phyloP scores from a whole-genome alignment of 2,888 invertebrate species.

The Caenorhabditis sinica region DNA sequence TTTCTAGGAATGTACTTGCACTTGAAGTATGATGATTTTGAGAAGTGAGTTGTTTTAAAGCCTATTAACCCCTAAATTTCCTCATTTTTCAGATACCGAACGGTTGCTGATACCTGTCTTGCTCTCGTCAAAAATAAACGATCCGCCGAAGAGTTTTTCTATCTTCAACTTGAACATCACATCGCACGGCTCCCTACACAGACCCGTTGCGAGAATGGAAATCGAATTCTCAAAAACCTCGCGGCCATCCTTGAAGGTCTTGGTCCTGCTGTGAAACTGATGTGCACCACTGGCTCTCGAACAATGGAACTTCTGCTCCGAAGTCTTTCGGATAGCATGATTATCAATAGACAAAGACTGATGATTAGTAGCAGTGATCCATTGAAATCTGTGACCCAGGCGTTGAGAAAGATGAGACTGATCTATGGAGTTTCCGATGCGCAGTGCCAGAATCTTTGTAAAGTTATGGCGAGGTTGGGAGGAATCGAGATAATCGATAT shows the following conservation, averaged over 20 bases:
- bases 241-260: slow-evolving; percentile 23
- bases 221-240: not conserved
- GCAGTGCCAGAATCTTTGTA: slow-evolving; percentile 13
- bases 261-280: slow-evolving; percentile 29
- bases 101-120: slow-evolving; percentile 7
- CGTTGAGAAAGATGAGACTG: slow-evolving; percentile 30
- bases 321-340: slow-evolving; percentile 39
- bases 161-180: slow-evolving; percentile 11
- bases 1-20: slow-evolving; percentile 15
- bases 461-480: slow-evolving; percentile 13
- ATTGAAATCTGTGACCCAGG: slow-evolving; percentile 1
- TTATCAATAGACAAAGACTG: slow-evolving; percentile 33
- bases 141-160: slow-evolving; percentile 8
- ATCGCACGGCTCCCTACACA: slow-evolving; percentile 1
- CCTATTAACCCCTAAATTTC: not conserved
- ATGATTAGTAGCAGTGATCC: slow-evolving; percentile 38
- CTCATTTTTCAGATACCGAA: slow-evolving; percentile 23
- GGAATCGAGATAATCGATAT: slow-evolving; percentile 40
- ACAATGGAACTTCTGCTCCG: slow-evolving; percentile 42
- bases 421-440: not conserved
- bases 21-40: slow-evolving; percentile 30
- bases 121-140: slow-evolving; percentile 1
- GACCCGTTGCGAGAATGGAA: not conserved
- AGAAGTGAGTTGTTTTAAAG: slow-evolving; percentile 1
- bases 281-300: slow-evolving; percentile 40